Conservation (phyloP, 2,888 invertebrate genomes). For the Perizoma affinitatum region DNA sequence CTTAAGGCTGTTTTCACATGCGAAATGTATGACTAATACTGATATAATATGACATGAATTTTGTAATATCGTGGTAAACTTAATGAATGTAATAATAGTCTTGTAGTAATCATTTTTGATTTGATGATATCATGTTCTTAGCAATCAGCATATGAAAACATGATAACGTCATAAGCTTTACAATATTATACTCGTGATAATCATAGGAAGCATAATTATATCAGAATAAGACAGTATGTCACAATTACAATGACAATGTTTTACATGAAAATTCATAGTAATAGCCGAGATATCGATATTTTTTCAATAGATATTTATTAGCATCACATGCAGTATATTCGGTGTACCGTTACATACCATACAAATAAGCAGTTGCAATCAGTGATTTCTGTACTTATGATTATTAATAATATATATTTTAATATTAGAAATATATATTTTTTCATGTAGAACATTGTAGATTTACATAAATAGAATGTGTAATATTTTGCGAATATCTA, state of each 20-base stretch:
- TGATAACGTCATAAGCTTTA: conserved; percentile 70
- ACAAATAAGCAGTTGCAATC: conserved; percentile 19
- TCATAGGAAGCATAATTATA: conserved; percentile 64
- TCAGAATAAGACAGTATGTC: conserved; percentile 69
- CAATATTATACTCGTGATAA: conserved; percentile 70
- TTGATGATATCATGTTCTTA: conserved; percentile 6
- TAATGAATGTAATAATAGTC: conserved; percentile 5
- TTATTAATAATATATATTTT: conserved; percentile 37
- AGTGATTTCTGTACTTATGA: conserved; percentile 39
- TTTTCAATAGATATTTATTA: conserved; percentile 26
- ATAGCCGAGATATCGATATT: conserved; percentile 21
- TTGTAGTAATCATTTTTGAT: conserved; percentile 4
- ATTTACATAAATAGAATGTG: conserved; percentile 58
- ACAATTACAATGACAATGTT: conserved; percentile 63
- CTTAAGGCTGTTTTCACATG: conserved; percentile 41
- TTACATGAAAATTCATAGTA: conserved; percentile 48
- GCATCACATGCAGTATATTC: conserved; percentile 21
- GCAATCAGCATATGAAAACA: conserved; percentile 7
- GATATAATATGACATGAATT: conserved; percentile 11
- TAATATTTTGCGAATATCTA: conserved; percentile 81
- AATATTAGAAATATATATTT: conserved; percentile 35
- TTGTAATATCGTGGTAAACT: conserved; percentile 7
- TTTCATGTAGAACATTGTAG: conserved; percentile 64
- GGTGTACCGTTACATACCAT: conserved; percentile 8
- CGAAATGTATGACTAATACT: conserved; percentile 28